phyloP scores from a whole-genome alignment of 2,113 vertebrate genomes.

The Hucho hucho region DNA sequence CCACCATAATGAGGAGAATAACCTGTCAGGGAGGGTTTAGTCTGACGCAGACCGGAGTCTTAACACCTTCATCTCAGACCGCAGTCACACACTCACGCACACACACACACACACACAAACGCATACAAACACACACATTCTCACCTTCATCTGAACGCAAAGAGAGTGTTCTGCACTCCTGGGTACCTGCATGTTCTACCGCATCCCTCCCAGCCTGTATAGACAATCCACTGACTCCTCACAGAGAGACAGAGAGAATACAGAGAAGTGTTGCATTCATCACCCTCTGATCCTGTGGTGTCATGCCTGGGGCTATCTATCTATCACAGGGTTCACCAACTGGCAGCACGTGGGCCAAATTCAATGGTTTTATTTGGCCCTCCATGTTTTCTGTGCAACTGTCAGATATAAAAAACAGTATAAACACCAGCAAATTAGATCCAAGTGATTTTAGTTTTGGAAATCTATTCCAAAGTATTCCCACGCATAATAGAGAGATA shows the following conservation, averaged over 20 bases:
- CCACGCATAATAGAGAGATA: too few relatives aligned
- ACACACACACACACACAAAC: background rate
- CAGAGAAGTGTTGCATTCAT: background rate
- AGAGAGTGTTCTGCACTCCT: constrained; percentile 49
- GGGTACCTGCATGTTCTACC: constrained; percentile 39
- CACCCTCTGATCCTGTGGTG: too few relatives aligned
- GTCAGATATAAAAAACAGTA: too few relatives aligned
- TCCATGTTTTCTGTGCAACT: too few relatives aligned
- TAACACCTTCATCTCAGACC: constrained; percentile 53
- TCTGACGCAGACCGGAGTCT: constrained; percentile 53
- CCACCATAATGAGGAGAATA: constrained; percentile 64
- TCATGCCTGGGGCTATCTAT: too few relatives aligned
- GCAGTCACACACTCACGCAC: background rate
- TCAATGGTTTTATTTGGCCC: too few relatives aligned
- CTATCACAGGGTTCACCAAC: too few relatives aligned
- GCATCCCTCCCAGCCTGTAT: constrained; percentile 58
- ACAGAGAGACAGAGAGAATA: background rate
- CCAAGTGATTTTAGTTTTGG: too few relatives aligned
- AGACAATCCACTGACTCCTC: constrained; percentile 32
- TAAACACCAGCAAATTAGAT: too few relatives aligned
- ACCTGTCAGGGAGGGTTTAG: constrained; percentile 62
- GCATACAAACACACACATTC: background rate
- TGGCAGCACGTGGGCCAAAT: too few relatives aligned
- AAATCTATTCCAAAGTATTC: too few relatives aligned
- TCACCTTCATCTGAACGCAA: constrained; percentile 17